These are phyloP conservation scores for Drosophila sordidula DNA, from an alignment of 2,888 invertebrate genomes.

Conservation along the genomic window DNA sequence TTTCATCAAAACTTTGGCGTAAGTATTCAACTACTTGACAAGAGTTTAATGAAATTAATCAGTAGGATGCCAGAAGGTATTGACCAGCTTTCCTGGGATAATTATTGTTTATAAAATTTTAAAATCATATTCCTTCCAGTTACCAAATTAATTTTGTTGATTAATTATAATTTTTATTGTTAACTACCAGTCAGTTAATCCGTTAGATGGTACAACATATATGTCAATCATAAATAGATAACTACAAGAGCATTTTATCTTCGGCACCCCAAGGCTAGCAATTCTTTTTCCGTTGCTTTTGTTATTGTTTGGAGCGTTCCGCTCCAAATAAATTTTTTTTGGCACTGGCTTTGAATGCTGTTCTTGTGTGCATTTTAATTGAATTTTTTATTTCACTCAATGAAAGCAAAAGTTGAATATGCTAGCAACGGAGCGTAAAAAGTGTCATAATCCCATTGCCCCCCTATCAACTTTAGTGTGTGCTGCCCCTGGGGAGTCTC, in stretches of 20 bases:
- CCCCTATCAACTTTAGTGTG: slow-evolving; percentile 14
- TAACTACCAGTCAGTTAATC: too few relatives aligned
- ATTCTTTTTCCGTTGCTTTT: slow-evolving; percentile 23
- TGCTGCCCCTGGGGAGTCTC: background rate
- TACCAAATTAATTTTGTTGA: too few relatives aligned
- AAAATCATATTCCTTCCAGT: too few relatives aligned
- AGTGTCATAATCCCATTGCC: slow-evolving; percentile 62
- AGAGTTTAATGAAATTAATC: too few relatives aligned
- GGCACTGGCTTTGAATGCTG: slow-evolving; percentile 46
- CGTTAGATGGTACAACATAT: too few relatives aligned
- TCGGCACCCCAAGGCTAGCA: background rate
- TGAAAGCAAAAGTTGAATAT: slow-evolving; percentile 71
- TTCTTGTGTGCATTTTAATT: slow-evolving; percentile 71
- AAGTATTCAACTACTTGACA: too few relatives aligned
- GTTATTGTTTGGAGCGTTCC: slow-evolving; percentile 57
- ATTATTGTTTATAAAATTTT: too few relatives aligned
- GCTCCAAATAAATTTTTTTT: slow-evolving; percentile 64
- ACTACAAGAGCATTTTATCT: slow-evolving; percentile 3
- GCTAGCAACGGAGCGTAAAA: slow-evolving; percentile 59
- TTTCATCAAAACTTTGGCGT: too few relatives aligned
- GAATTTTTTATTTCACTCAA: slow-evolving; percentile 74
- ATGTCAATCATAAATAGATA: background rate
- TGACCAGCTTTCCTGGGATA: too few relatives aligned
- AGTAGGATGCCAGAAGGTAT: too few relatives aligned
- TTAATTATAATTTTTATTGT: too few relatives aligned